A percentile compares a stretch with the other conserved stretches of the same genome.
Conservation (phyloP, 2,888 invertebrate genomes). For the Agrypnus murinus region DNA sequence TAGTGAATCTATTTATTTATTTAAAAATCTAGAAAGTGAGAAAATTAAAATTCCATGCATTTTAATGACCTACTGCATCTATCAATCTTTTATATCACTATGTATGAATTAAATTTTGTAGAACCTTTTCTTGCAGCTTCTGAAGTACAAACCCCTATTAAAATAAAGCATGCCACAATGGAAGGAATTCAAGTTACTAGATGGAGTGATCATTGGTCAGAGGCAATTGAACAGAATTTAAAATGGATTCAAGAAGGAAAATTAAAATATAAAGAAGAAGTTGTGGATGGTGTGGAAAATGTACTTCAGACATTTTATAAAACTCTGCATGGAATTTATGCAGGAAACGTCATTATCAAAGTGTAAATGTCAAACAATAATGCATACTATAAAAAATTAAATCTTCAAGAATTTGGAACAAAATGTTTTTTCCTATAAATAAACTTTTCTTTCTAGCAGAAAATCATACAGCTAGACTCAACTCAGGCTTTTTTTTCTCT, state of each 20-base stretch:
- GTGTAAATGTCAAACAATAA: slow-evolving; percentile 33
- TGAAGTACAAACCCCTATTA: slow-evolving; percentile 43
- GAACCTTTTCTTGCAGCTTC: slow-evolving; percentile 15
- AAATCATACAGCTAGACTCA: too few relatives aligned
- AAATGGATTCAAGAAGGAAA: slow-evolving; percentile 79
- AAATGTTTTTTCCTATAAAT: too few relatives aligned
- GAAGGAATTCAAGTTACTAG: slow-evolving; percentile 76
- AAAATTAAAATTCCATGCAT: too few relatives aligned
- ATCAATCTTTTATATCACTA: too few relatives aligned
- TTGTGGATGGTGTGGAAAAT: slow-evolving; percentile 79
- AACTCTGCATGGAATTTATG: slow-evolving; percentile 77
- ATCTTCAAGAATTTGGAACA: too few relatives aligned
- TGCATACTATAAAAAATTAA: too few relatives aligned
- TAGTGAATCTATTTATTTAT: too few relatives aligned
- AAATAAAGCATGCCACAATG: slow-evolving; percentile 65
- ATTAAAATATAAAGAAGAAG: slow-evolving; percentile 80
- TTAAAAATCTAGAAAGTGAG: too few relatives aligned
- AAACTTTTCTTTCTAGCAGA: too few relatives aligned
- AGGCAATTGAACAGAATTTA: slow-evolving; percentile 77
- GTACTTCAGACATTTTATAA: slow-evolving; percentile 81
- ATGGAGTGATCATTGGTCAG: slow-evolving; percentile 76
- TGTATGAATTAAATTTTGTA: slow-evolving; percentile 51
- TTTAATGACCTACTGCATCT: too few relatives aligned
- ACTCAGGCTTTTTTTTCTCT: too few relatives aligned
- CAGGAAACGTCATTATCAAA: slow-evolving; percentile 82